Evolutionary conservation across 2,113 vertebrate species (phyloP).

Genomic region (Chelonoidis abingdonii): DNA sequence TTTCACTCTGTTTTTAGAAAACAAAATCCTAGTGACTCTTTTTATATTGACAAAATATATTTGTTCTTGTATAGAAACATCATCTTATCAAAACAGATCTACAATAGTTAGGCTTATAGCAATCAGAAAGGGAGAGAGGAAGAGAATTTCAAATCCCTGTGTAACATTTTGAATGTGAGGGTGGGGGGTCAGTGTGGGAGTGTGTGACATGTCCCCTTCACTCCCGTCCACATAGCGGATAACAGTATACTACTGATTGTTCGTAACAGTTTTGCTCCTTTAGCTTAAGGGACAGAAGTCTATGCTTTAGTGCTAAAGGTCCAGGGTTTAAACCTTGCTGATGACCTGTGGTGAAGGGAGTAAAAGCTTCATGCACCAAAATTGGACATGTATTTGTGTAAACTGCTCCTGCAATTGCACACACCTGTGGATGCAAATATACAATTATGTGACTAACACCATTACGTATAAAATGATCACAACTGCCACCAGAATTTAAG

Average conservation of each 20-base stretch:
- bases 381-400: fast-evolving
- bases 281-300: neutral
- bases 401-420: neutral
- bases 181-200: no score
- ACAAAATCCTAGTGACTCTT: neutral
- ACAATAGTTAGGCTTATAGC: neutral
- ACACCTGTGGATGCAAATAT: fast-evolving
- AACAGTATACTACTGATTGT: neutral
- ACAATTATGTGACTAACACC: neutral
- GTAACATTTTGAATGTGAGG: neutral
- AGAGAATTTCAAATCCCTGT: neutral
- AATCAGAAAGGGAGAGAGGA: neutral
- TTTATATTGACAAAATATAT: neutral
- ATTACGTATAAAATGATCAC: neutral
- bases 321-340: fast-evolving
- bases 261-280: neutral
- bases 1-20: neutral
- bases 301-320: neutral
- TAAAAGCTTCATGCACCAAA: neutral
- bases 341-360: neutral
- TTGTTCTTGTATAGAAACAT: neutral
- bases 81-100: neutral
- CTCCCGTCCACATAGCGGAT: neutral
- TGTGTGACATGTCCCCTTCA: neutral
- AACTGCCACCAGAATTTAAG: neutral